Evolutionary conservation across 1,140 invertebrate genomes (phyloP).

Genomic region (Papilio machaon): DNA sequence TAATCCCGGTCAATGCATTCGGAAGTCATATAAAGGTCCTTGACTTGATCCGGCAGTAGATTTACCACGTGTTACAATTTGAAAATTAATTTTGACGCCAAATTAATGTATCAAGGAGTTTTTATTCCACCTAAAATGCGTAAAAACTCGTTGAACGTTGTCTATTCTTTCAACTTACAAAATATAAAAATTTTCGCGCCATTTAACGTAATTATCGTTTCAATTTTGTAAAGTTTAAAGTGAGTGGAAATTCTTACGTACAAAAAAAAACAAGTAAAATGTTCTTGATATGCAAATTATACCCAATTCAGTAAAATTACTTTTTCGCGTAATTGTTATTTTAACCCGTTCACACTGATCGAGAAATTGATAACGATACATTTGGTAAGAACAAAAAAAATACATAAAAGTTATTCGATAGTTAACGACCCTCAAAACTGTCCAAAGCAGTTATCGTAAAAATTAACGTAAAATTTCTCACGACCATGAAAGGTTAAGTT

Average conservation of each 20-base stretch:
- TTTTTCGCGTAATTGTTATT: conserved; percentile 8
- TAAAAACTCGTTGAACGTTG: no score
- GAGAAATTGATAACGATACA: not conserved
- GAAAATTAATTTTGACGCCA: not conserved
- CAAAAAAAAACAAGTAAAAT: not conserved
- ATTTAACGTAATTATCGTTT: not conserved
- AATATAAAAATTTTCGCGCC: not conserved
- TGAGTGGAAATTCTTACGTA: not conserved
- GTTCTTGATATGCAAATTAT: conserved; percentile 12
- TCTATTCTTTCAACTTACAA: not conserved
- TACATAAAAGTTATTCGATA: conserved; percentile 10
- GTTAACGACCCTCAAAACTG: conserved; percentile 22
- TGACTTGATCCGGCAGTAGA: conserved; percentile 2
- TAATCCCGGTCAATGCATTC: conserved; percentile 10
- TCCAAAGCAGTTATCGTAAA: not conserved
- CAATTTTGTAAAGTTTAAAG: not conserved
- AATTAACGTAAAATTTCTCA: conserved; percentile 19
- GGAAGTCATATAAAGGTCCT: not conserved
- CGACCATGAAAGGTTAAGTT: conserved; percentile 25
- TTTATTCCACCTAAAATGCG: no score
- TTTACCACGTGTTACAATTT: not conserved
- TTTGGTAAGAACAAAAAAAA: not conserved
- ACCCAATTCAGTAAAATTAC: not conserved
- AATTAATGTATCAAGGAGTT: not conserved
- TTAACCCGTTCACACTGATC: conserved; percentile 7